Evolutionary conservation across 2,797 vertebrate species (phyloP).

Genomic region (Chromis chromis): DNA sequence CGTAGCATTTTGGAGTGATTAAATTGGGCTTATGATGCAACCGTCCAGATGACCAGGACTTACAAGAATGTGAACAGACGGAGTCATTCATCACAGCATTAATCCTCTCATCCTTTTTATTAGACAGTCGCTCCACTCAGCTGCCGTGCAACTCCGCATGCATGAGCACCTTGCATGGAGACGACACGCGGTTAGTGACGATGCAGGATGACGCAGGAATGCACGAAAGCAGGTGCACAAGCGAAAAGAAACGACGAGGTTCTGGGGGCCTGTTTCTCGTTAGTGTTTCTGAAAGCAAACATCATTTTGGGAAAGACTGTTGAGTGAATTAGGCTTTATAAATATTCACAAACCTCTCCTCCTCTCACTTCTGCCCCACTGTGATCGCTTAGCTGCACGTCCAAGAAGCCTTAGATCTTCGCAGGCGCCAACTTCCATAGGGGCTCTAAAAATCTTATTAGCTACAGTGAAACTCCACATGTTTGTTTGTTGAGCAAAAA

Average conservation of each 20-base stretch:
- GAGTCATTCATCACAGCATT: conserved; percentile 72
- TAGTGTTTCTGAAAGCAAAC: conserved; percentile 58
- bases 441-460: conserved; percentile 44
- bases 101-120: conserved; percentile 79
- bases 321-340: conserved; percentile 60
- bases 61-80: conserved; percentile 78
- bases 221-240: conserved; percentile 4
- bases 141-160: conserved; percentile 49
- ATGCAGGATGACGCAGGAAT: conserved; percentile 1
- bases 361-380: conserved; percentile 40
- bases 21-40: conserved; percentile 81
- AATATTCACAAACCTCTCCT: conserved; percentile 67
- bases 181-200: background rate
- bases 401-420: conserved; percentile 64
- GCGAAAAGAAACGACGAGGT: background rate
- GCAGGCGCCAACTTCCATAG: conserved; percentile 32
- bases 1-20: conserved; percentile 73
- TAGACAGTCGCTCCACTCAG: conserved; percentile 62
- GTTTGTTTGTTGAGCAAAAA: conserved; percentile 47
- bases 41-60: conserved; percentile 76
- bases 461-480: conserved; percentile 21
- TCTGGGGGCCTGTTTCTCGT: conserved; percentile 45
- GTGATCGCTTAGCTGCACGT: conserved; percentile 56
- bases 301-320: conserved; percentile 47
- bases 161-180: conserved; percentile 31